Percentiles rank a stretch among this genome's conserved stretches.
These are phyloP conservation scores for Ganaspis sp. DNA, from an alignment of 1,140 invertebrate species.

Conservation along the genomic window DNA sequence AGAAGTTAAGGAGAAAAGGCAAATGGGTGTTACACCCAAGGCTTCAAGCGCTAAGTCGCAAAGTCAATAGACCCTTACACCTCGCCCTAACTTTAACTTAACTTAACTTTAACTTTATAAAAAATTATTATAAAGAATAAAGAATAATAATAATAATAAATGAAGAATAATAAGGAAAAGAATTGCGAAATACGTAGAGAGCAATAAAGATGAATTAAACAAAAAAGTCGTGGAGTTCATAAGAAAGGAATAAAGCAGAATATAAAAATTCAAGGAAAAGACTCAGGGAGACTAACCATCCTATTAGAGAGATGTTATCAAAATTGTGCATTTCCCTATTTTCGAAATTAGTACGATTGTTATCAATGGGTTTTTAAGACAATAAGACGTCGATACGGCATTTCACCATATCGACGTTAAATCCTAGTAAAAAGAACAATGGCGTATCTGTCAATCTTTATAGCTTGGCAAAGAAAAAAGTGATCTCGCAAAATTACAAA, in stretches of 20 bases:
- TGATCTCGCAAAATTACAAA: conserved; percentile 31
- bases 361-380: conserved; percentile 1
- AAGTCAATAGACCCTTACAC: too few relatives aligned
- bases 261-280: neutral
- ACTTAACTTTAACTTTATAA: too few relatives aligned
- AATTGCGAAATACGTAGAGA: too few relatives aligned
- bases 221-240: neutral
- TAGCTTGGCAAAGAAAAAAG: conserved; percentile 24
- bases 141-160: too few relatives aligned
- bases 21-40: too few relatives aligned
- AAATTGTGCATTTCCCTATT: conserved; percentile 3
- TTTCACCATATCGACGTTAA: conserved; percentile 24
- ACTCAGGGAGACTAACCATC: neutral
- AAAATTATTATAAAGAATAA: too few relatives aligned
- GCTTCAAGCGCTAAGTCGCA: too few relatives aligned
- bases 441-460: conserved; percentile 22
- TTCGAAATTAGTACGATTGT: conserved; percentile 15
- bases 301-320: neutral
- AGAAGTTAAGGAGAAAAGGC: too few relatives aligned
- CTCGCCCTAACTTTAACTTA: too few relatives aligned
- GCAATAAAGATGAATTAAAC: too few relatives aligned
- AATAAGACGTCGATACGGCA: neutral
- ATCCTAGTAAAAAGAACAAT: conserved; percentile 17
- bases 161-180: too few relatives aligned
- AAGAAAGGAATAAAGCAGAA: neutral